A percentile compares a stretch with the other conserved stretches of the same genome.
phyloP scores from a whole-genome alignment of 2,888 invertebrate genomes.

The Pinctada fucata region DNA sequence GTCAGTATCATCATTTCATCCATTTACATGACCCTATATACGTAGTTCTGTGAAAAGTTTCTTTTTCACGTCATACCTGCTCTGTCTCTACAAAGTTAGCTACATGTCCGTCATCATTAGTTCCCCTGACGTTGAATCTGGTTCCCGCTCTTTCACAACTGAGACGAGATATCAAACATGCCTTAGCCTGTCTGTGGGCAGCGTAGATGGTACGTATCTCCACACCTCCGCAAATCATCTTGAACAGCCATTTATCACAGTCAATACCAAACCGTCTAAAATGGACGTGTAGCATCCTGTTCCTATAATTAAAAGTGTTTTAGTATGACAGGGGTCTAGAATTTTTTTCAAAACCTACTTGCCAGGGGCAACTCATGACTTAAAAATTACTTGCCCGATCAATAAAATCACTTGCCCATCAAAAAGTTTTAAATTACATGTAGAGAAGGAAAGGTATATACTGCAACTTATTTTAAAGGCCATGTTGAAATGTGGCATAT shows the following conservation, averaged over 20 bases:
- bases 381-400: too few relatives aligned
- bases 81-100: slow-evolving; percentile 99
- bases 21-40: too few relatives aligned
- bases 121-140: slow-evolving; percentile 97
- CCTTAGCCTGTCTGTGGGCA: slow-evolving; percentile 92
- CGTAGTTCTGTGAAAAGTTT: too few relatives aligned
- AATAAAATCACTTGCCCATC: too few relatives aligned
- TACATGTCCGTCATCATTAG: slow-evolving; percentile 98
- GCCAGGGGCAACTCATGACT: too few relatives aligned
- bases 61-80: slow-evolving; percentile 90
- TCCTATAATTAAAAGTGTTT: slow-evolving; percentile 82
- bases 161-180: slow-evolving; percentile 95
- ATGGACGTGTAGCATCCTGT: slow-evolving; percentile 95
- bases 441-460: too few relatives aligned
- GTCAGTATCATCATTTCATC: too few relatives aligned
- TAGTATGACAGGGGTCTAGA: too few relatives aligned
- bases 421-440: too few relatives aligned
- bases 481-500: too few relatives aligned
- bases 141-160: slow-evolving; percentile 99
- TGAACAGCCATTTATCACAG: slow-evolving; percentile 92
- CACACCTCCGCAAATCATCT: slow-evolving; percentile 97
- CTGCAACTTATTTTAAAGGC: too few relatives aligned
- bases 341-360: too few relatives aligned
- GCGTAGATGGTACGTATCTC: slow-evolving; percentile 98
- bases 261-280: slow-evolving; percentile 94